Evolutionary conservation across 2,113 vertebrate species (phyloP).

Genomic region (Nannospalax galili): DNA sequence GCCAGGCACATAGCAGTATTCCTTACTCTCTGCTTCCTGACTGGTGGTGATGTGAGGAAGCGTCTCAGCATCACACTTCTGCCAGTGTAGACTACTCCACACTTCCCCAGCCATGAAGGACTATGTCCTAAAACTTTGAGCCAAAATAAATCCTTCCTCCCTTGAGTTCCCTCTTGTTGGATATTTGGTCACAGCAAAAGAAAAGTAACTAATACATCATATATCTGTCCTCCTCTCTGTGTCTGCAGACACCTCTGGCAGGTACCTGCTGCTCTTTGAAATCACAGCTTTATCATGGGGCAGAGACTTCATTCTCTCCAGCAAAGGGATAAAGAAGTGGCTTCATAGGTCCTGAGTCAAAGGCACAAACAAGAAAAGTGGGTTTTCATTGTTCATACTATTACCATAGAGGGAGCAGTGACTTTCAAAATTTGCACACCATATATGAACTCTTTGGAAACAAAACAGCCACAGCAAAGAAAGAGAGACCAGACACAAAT

Average conservation of each 20-base stretch:
- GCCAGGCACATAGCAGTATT: background rate
- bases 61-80: background rate
- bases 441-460: background rate
- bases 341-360: background rate
- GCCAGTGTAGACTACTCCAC: background rate
- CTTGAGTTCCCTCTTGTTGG: background rate
- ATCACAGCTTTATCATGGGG: background rate
- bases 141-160: background rate
- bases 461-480: background rate
- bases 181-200: background rate
- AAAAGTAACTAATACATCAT: background rate
- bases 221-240: background rate
- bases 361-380: too few species aligned
- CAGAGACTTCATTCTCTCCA: background rate
- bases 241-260: background rate
- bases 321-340: background rate
- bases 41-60: background rate
- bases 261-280: background rate
- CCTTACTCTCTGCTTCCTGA: background rate
- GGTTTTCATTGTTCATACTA: background rate
- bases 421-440: background rate
- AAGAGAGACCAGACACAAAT: rapidly evolving
- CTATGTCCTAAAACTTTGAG: background rate
- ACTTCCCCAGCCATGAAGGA: background rate
- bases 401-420: background rate